Conservation (phyloP, 2,113 vertebrate species). For the Strigops habroptila region DNA sequence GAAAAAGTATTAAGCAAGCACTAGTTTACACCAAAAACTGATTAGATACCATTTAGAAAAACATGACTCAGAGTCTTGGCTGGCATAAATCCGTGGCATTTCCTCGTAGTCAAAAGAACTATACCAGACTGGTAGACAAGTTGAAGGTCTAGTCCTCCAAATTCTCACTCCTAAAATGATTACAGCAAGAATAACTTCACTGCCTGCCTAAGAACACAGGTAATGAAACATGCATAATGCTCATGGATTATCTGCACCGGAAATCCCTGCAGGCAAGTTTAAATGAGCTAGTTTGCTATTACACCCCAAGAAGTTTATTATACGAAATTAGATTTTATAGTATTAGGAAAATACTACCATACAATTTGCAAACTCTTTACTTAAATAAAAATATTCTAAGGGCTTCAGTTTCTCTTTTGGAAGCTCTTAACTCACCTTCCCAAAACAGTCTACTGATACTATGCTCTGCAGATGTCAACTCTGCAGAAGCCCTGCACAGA, state of each 20-base stretch:
- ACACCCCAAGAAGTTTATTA: not conserved
- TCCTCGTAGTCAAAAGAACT: not conserved
- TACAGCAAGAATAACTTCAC: not conserved
- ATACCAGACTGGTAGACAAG: not conserved
- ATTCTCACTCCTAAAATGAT: not conserved
- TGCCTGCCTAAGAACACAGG: not conserved
- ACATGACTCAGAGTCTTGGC: accelerated
- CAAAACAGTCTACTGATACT: not conserved
- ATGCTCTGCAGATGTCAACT: not conserved
- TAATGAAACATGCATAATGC: not conserved
- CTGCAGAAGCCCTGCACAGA: not conserved
- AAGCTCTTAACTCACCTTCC: not conserved
- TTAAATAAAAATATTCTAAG: not conserved
- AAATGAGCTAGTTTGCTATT: not conserved
- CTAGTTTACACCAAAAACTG: not conserved
- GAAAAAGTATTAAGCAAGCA: not conserved
- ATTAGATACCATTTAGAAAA: not conserved
- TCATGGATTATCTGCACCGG: not conserved
- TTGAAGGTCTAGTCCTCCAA: not conserved
- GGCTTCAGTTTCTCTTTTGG: not conserved
- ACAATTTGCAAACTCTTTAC: not conserved
- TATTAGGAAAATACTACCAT: not conserved
- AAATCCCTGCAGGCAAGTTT: not conserved
- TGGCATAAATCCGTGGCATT: not conserved
- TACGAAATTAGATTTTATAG: not conserved